Evolutionary conservation across 2,888 invertebrate genomes (phyloP), one percentile per base, ranked within the genome.

Genomic region (Microdon myrmicae): DNA sequence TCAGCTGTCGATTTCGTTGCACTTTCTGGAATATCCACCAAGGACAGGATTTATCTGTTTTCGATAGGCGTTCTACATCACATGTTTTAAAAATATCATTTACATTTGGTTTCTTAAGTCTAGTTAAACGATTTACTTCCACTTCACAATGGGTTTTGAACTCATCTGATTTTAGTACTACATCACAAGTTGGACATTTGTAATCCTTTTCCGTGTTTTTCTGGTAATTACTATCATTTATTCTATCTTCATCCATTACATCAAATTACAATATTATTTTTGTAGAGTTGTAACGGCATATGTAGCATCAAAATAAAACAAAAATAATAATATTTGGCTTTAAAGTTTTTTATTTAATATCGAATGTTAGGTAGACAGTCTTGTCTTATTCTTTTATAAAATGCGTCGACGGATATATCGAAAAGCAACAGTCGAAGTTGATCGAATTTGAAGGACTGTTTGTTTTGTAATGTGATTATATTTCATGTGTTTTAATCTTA

Each of bases 141-240:
- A 38, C 8, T 35, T 86, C 81, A 68, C 92, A 86, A 80, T 95
- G 96, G 16, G 87, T 82, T 69, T 92, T 91, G n/a, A 94, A 82
- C 77, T 95, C 95, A 1, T 88, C 87, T 2, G 87, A 85, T 35
- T 93, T 82, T 29, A 96, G 84, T 2, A 93, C 92, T 59, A 90
- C 86, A 66, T 94, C 90, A 77, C 96, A 96, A 1, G 92, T 90
- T 0, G 96, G 95, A 77, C 96, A 96, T 17, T 68, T 76, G 85
- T 90, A n/a, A 86, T 71, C 69, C 23, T 71, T 69, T 16, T 73
- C 73, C 19, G 68, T 35, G 2, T 19, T 35, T 17, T 7, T 9
- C 12, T 32, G 8, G 2, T 5, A 2, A 6, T 5, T 22, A 14
- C 22, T 7, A 9, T n/a, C 6, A 28, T 3, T 8, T 10, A 9